Evolutionary conservation across 2,113 vertebrate species (phyloP).

Genomic region (Dunckerocampus dactyliophorus): DNA sequence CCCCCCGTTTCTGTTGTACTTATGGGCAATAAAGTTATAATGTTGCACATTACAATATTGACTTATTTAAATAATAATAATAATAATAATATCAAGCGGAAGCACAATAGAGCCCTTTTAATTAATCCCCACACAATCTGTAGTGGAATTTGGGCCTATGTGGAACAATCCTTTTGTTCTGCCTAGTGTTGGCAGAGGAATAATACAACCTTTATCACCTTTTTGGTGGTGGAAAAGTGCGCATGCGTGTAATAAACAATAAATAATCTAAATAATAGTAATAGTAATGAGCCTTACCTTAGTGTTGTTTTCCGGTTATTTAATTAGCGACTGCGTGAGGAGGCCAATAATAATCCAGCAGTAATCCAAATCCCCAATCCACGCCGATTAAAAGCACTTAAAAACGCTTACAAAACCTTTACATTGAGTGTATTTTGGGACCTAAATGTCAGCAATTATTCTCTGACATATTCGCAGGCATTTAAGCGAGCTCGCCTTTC

Average conservation of each 20-base stretch:
- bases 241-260: background rate
- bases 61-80: background rate
- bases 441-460: too few species aligned
- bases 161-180: background rate
- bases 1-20: too few species aligned
- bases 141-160: background rate
- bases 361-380: slow-evolving; percentile 56
- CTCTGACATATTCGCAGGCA: background rate
- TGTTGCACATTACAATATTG: too few species aligned
- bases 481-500: background rate
- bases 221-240: background rate
- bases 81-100: background rate
- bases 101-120: background rate
- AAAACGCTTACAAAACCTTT: too few species aligned
- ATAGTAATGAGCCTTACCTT: background rate
- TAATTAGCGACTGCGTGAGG: slow-evolving; percentile 15
- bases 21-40: too few species aligned
- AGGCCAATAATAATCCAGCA: slow-evolving; percentile 67
- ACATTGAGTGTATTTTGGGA: too few species aligned
- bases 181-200: background rate
- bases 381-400: too few species aligned
- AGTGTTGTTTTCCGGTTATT: background rate
- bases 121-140: background rate
- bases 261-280: background rate
- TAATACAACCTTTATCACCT: background rate